Evolutionary conservation across 2,113 vertebrate species (phyloP).

Genomic region (Nicator chloris): DNA sequence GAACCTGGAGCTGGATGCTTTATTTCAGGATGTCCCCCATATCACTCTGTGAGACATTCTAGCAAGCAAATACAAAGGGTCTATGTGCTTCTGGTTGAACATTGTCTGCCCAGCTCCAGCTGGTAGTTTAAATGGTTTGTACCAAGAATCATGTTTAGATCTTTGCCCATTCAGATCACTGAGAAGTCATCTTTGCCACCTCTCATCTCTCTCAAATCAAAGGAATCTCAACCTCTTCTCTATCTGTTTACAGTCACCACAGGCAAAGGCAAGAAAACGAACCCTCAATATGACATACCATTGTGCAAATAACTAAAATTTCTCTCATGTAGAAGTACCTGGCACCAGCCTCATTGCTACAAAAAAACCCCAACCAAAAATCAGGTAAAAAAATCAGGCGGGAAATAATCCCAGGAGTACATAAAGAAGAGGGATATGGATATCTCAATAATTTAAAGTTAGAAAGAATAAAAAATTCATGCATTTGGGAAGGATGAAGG

Average conservation of each 20-base stretch:
- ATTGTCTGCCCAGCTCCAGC: not conserved
- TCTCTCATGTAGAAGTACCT: not conserved
- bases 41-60: not conserved
- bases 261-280: not conserved
- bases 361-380: not conserved
- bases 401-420: not conserved
- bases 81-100: accelerated
- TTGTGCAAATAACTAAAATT: not conserved
- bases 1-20: not conserved
- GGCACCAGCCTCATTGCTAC: not conserved
- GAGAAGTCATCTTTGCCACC: not conserved
- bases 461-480: not conserved
- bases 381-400: not conserved
- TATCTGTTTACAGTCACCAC: not conserved
- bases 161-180: not conserved
- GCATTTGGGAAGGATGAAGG: not conserved
- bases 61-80: not conserved
- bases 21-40: not conserved
- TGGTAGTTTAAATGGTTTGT: not conserved
- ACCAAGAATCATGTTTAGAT: not conserved
- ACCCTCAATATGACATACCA: not conserved
- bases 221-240: not conserved
- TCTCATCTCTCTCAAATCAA: not conserved
- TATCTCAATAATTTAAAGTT: not conserved
- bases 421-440: not conserved